phyloP scores from a whole-genome alignment of 2,113 vertebrate species.

The Cairina moschata region DNA sequence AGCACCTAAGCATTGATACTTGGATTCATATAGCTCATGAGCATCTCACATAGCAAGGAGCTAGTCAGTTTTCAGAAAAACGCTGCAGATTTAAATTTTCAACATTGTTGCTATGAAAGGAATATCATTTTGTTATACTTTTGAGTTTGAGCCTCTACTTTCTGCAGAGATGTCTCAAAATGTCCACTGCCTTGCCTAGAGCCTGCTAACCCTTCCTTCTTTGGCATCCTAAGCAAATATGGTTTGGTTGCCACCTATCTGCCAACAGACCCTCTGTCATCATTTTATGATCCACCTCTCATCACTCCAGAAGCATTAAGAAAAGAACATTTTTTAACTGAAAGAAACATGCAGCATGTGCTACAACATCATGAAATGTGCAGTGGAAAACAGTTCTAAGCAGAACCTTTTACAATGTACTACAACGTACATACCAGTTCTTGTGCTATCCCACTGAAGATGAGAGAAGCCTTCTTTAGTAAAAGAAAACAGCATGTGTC shows the following conservation, averaged over 20 bases:
- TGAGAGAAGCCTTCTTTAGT: not conserved
- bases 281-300: not conserved
- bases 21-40: not conserved
- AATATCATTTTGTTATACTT: not conserved
- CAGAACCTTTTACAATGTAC: not conserved
- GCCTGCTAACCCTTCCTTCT: not conserved
- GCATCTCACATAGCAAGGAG: not conserved
- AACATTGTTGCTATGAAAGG: not conserved
- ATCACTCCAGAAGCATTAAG: not conserved
- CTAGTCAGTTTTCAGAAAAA: not conserved
- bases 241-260: not conserved
- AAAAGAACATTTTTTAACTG: not conserved
- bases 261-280: not conserved
- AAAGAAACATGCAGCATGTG: not conserved
- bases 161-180: not conserved
- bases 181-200: not conserved
- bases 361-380: not conserved
- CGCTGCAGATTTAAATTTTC: not conserved
- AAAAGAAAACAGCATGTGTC: not conserved
- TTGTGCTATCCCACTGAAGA: fast-evolving
- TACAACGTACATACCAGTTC: not conserved
- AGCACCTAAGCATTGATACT: not conserved
- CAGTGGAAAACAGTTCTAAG: not conserved
- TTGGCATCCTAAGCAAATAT: not conserved
- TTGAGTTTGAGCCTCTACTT: not conserved